These are phyloP conservation scores for Morone saxatilis DNA, from an alignment of 2,113 vertebrate species.

Conservation along the genomic window DNA sequence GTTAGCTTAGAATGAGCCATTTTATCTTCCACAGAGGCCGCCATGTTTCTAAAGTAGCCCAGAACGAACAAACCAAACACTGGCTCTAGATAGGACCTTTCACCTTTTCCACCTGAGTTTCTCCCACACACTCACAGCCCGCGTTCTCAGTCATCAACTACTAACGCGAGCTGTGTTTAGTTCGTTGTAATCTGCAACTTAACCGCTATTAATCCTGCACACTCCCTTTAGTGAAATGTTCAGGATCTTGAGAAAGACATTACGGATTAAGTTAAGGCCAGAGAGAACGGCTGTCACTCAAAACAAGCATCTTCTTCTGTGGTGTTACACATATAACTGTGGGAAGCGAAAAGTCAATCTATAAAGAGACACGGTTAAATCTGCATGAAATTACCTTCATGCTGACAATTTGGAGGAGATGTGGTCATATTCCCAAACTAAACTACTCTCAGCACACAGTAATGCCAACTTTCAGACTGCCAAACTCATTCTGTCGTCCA, in stretches of 20 bases:
- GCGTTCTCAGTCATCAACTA: no score
- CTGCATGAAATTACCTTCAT: constrained; percentile 7
- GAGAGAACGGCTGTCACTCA: neutral
- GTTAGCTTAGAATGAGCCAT: no score
- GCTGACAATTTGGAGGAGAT: neutral
- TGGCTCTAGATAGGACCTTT: no score
- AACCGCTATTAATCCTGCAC: no score
- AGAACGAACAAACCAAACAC: no score
- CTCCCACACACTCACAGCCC: no score
- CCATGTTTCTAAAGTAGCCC: no score
- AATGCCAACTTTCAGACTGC: neutral
- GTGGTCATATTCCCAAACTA: neutral
- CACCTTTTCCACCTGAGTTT: no score
- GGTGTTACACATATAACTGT: neutral
- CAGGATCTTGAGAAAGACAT: neutral
- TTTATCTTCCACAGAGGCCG: no score
- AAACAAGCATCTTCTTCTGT: neutral
- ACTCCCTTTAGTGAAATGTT: no score
- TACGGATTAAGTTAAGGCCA: neutral
- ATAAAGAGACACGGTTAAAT: neutral
- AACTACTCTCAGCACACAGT: neutral
- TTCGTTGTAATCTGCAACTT: no score
- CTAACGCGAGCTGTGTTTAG: no score
- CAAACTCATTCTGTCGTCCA: neutral
- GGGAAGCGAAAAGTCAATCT: neutral